These are phyloP conservation scores for Frankliniella fusca DNA, from an alignment of 2,888 invertebrate genomes.

Conservation along the genomic window DNA sequence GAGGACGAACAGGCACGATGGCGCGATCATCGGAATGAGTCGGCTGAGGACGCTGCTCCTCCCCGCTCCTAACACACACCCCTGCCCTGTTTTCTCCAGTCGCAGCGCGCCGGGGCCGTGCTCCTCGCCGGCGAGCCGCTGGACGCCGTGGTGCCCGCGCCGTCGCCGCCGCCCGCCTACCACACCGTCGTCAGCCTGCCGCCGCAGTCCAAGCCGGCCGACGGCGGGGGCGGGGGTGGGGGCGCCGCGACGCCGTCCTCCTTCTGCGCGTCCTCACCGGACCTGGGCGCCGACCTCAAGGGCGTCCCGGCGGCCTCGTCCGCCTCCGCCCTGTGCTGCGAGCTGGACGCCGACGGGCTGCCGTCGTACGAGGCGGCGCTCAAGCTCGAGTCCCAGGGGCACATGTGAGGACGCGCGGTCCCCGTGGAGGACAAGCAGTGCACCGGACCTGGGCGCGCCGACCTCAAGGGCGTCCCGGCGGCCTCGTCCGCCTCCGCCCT, in stretches of 20 bases:
- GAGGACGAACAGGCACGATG: too few species aligned
- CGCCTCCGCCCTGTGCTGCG: not conserved
- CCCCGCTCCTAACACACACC: not conserved
- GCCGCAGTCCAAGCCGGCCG: not conserved
- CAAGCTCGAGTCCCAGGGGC: slow-evolving; percentile 38
- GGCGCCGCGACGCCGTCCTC: not conserved
- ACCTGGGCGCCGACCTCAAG: not conserved
- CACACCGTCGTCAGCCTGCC: slow-evolving; percentile 17
- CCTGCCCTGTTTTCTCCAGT: too few species aligned
- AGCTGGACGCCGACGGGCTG: slow-evolving; percentile 33
- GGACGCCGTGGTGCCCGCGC: not conserved
- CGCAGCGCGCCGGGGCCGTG: slow-evolving; percentile 9
- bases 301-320: not conserved
- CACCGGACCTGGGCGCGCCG: not conserved
- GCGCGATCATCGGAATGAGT: too few species aligned
- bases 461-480: not conserved
- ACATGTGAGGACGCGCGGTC: slow-evolving; percentile 33
- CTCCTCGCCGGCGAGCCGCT: not conserved
- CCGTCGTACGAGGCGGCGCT: slow-evolving; percentile 39
- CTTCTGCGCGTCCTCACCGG: not conserved
- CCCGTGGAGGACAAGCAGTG: too few species aligned
- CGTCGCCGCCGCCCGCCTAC: slow-evolving; percentile 22
- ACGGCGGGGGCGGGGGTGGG: not conserved
- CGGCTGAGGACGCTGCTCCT: not conserved
- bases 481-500: too few species aligned